These are phyloP conservation scores for Allolobophora icterica DNA, from an alignment of 2,888 invertebrate species.

Conservation along the genomic window DNA sequence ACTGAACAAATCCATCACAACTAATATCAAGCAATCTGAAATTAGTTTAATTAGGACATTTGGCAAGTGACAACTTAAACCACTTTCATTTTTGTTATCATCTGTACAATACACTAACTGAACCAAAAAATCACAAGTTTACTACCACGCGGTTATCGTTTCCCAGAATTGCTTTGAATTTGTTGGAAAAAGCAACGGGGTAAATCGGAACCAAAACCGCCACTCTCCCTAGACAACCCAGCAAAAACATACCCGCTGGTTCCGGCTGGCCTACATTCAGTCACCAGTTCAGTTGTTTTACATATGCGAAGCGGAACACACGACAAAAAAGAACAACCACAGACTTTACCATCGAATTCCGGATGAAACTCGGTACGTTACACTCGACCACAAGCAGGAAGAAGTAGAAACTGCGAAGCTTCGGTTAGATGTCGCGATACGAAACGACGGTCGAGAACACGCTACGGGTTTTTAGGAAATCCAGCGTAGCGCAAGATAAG, in stretches of 20 bases:
- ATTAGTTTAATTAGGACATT: no score
- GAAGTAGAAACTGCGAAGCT: neutral
- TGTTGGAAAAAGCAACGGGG: neutral
- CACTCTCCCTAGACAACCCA: neutral
- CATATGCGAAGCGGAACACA: neutral
- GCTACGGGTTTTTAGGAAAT: neutral
- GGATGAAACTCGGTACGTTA: neutral
- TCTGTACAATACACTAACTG: no score
- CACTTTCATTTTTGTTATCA: no score
- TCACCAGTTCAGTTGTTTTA: neutral
- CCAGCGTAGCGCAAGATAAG: neutral
- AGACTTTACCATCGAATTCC: slow-evolving; percentile 2
- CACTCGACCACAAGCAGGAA: neutral
- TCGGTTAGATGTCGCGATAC: neutral
- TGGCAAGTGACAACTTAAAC: no score
- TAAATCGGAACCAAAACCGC: neutral
- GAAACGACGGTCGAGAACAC: neutral
- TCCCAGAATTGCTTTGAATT: neutral
- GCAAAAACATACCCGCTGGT: no score
- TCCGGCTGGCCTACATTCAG: no score
- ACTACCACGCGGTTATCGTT: neutral
- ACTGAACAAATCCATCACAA: no score
- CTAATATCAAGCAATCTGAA: no score
- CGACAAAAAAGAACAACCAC: neutral
- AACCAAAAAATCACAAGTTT: neutral